Evolutionary conservation across 2,797 vertebrate genomes (phyloP), one percentile per base, ranked within the genome.

Genomic region (Anabacerthia variegaticeps): DNA sequence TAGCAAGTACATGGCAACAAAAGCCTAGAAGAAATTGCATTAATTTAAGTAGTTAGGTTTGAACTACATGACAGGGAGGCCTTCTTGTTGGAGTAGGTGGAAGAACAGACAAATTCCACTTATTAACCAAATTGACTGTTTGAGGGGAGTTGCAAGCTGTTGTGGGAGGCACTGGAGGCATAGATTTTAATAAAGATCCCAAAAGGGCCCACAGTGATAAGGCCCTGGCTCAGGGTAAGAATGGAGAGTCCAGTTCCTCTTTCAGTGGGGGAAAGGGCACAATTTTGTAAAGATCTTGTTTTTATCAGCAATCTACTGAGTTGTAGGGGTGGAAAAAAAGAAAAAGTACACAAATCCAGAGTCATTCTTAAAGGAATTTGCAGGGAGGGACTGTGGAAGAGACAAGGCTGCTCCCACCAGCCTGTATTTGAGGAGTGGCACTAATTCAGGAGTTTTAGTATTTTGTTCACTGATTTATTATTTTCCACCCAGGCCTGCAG

Each of bases 1-100:
- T 69, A 86, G 14, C 39, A 83, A 91, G 44, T 51, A 94, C 30
- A 2, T 34, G 55, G 80, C 73, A 95, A 95, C 74, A 78, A 84
- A 78, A 84, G 49, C 54, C 26, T 62, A 68, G 79, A 93, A 85
- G 58, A 80, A 93, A 75, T 55, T 10, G 56, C 20, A 82, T 85
- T 63, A 82, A 43, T 73, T 85, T 65, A 83, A 95, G 74, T 23
- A 65, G 59, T 78, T 68, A 92, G 67, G 56, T 63, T 63, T 48
- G 66, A 95, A 37, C 9, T 48, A 10, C 26, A 75, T 78, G 69
- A 91, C 65, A 86, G 65, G 71, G 72, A 52, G 61, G 76, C 62
- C 49, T 84, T 86, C 49, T 84, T 86, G 58, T 37, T 71, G 52
- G 62, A 91, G 72, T 65, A 93, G 89, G 88, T 92, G 93, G 93